Base-by-base conservation (phyloP, 2,113 vertebrate species). In the Siniperca knerii region DNA sequence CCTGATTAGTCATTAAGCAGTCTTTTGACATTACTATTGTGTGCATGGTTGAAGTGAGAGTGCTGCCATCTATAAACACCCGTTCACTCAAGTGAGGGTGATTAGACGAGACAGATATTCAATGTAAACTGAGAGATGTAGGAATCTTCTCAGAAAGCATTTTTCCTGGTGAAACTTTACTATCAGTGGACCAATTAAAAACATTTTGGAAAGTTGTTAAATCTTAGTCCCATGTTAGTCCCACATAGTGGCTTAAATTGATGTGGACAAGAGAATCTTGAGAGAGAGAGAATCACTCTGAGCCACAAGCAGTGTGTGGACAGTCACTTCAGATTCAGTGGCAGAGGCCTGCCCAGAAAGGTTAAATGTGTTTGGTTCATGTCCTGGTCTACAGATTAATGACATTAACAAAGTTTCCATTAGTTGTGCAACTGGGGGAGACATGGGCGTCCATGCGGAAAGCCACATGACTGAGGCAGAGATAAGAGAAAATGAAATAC, bases 401-500 rank as follows among this genome's bases (percentile, higher is more conserved):
- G 97, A 97, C 96, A 97, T 97, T 98, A 98, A 98, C 96, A 94
- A 98, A 98, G 97, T 97, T 98, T 97, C 96, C 96, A 96, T 97
- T 97, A 97, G 97, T 95, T 79, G 84, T 92, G 94, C 96, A 95
- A 96, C 95, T 94, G 88, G 95, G 97, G 96, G 95, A 97, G 96
- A 96, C 95, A 94, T 94, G 97, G 96, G 97, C 96, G 93, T 97
- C 96, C 97, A 98, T 97, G 97, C 96, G 96, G 97, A 98, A 98
- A 98, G 95, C 96, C 97, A 96, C 98, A 98, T 98, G 98, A 98
- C 97, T 94, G 90, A 92, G 95, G 96, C 96, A 96, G 96, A 99
- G 98, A 98, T 98, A 98, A 97, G 97, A 96, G 96, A 96, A 98
- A 97, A 98, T 97, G 97, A 98, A 98, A 98, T 97, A 96, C 96